Evolutionary conservation across 2,797 vertebrate genomes (phyloP), one percentile per base, ranked within the genome.

Genomic region (Vultur gryphus): DNA sequence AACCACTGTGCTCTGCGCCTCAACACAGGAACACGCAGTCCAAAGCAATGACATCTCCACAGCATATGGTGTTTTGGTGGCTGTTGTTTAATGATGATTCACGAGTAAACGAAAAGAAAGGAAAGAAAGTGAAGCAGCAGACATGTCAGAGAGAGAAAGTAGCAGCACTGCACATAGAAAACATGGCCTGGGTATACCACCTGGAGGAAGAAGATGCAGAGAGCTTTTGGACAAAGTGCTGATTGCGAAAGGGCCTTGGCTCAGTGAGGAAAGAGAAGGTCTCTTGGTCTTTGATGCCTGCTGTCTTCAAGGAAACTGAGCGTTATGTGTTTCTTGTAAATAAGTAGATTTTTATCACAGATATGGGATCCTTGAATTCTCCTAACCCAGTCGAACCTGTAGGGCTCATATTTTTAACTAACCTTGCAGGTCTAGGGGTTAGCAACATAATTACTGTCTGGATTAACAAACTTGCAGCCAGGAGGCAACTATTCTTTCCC

Each of bases 1-100:
- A 67, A 37, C 5, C 3, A 5, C 14, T 5, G 12, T 0, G 1
- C 21, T 61, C 59, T n/a, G 39, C 1, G 0, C 13, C 64, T 26
- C 54, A 81, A 15, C n/a, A 24, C 6, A 20, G 49, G 49, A 93
- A 31, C 65, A 73, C 0, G 3, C 5, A 31, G 55, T 48, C 57
- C 59, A 49, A 76, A 66, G 54, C 65, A 62, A 10, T 43, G 59
- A 16, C 21, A 59, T 29, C 28, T 81, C 69, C 55, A 26, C 11
- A 51, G 80, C n/a, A 64, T 67, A 59, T 78, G 76, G 39, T 87
- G 16, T 61, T 84, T 90, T 54, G 52, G 62, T 69, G 41, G 33
- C 51, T 78, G 67, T 25, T 91, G 19, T 39, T 87, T 73, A 51
- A 58, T 37, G 69, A 31, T 77, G 51, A 71, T 66, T 88, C 24